Percentiles rank a stretch among this genome's conserved stretches.
Conservation (phyloP, 2,113 vertebrate species). For the Anolis sagrei region DNA sequence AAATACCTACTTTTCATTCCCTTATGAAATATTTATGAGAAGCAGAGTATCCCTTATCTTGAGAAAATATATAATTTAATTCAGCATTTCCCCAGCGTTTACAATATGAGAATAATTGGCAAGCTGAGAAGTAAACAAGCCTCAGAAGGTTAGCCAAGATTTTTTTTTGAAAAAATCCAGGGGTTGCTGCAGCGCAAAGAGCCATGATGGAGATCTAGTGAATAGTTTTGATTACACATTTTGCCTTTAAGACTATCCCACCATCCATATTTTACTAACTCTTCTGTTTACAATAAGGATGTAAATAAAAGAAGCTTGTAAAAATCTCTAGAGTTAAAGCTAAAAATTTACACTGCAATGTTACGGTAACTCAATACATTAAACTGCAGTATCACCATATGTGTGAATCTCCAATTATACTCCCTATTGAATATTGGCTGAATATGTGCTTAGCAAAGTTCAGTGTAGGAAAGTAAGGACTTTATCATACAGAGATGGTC, state of each 20-base stretch:
- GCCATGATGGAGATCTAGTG: conserved; percentile 33
- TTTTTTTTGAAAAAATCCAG: conserved; percentile 47
- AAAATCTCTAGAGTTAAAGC: too few species aligned
- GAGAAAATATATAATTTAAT: conserved; percentile 67
- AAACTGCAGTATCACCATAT: too few species aligned
- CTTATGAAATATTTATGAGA: conserved; percentile 76
- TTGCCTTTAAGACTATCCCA: too few species aligned
- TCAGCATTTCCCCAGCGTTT: conserved; percentile 57
- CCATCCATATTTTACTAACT: too few species aligned
- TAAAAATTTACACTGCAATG: not conserved
- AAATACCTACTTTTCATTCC: conserved; percentile 61
- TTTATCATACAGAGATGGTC: too few species aligned
- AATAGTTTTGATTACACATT: conserved; percentile 42
- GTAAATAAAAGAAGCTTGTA: too few species aligned
- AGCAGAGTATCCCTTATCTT: conserved; percentile 65
- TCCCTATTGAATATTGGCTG: too few species aligned
- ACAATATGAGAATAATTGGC: conserved; percentile 65
- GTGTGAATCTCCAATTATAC: too few species aligned
- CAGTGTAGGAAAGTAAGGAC: too few species aligned
- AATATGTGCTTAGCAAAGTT: too few species aligned
- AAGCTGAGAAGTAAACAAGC: conserved; percentile 60
- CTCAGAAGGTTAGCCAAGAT: conserved; percentile 64
- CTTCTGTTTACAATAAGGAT: too few species aligned
- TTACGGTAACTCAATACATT: too few species aligned
- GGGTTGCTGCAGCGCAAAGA: conserved; percentile 56